Percentiles rank a stretch among this genome's conserved stretches.
Evolutionary conservation across 2,888 invertebrate species (phyloP).

Genomic region (Euproctis similis): DNA sequence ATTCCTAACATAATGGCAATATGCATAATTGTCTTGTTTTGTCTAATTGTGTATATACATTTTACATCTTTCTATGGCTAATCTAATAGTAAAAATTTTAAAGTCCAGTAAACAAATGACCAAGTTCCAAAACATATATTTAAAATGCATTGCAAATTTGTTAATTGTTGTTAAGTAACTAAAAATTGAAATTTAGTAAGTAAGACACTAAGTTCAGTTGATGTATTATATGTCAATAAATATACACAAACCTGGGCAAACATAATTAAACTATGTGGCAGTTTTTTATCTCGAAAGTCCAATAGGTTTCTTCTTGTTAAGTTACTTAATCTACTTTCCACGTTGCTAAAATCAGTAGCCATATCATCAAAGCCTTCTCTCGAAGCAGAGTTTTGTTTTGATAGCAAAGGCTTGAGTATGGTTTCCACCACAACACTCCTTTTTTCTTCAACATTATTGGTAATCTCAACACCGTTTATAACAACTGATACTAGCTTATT

Average conservation of each 20-base stretch:
- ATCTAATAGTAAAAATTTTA: no score
- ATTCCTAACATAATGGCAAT: no score
- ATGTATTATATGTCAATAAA: no score
- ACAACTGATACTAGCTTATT: slow-evolving; percentile 88
- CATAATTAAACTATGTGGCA: slow-evolving; percentile 86
- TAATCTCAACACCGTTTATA: slow-evolving; percentile 86
- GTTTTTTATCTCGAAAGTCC: slow-evolving; percentile 84
- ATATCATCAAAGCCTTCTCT: slow-evolving; percentile 27
- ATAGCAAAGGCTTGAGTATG: slow-evolving; percentile 64
- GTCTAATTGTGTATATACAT: no score
- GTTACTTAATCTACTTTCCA: slow-evolving; percentile 31
- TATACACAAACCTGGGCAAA: slow-evolving; percentile 83
- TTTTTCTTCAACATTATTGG: slow-evolving; percentile 81
- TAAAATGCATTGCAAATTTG: no score
- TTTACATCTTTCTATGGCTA: no score
- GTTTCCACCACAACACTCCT: slow-evolving; percentile 61
- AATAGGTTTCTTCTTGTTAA: slow-evolving; percentile 46
- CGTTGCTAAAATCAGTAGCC: slow-evolving; percentile 16
- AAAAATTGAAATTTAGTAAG: no score
- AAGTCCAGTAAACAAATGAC: no score
- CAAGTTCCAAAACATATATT: no score
- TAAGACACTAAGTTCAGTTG: no score
- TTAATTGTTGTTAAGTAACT: no score
- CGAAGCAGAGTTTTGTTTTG: slow-evolving; percentile 57
- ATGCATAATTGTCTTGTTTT: no score